Evolutionary conservation across 1,140 invertebrate genomes (phyloP).

Genomic region (Drosophila ambigua): DNA sequence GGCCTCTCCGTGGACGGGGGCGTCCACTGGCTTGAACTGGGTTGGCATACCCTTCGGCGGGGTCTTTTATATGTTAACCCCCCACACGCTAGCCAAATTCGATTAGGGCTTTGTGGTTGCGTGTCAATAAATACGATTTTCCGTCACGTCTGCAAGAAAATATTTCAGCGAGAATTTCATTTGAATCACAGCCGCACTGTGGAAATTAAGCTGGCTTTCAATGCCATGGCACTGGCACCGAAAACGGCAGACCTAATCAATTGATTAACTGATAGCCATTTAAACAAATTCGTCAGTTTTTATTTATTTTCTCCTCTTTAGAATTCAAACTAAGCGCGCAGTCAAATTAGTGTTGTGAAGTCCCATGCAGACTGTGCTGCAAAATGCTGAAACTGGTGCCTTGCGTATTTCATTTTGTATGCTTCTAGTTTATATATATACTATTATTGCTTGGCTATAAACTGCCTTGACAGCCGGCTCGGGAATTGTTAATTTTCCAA

Average conservation of each 20-base stretch:
- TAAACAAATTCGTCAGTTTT: too few relatives aligned
- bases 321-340: too few relatives aligned
- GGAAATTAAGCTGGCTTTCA: conserved; percentile 14
- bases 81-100: conserved; percentile 44
- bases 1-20: conserved; percentile 7
- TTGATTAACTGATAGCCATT: too few relatives aligned
- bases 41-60: neutral
- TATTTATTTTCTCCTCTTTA: too few relatives aligned
- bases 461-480: conserved; percentile 26
- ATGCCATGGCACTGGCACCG: conserved; percentile 13
- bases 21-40: conserved; percentile 32
- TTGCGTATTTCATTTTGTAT: too few relatives aligned
- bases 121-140: conserved; percentile 65
- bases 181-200: conserved; percentile 19
- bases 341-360: too few relatives aligned
- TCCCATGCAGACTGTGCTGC: too few relatives aligned
- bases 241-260: too few relatives aligned
- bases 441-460: too few relatives aligned
- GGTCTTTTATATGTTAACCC: conserved; percentile 47
- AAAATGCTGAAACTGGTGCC: too few relatives aligned
- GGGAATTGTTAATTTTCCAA: conserved; percentile 2
- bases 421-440: too few relatives aligned
- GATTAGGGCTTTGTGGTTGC: conserved; percentile 61
- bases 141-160: conserved; percentile 45
- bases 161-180: conserved; percentile 28